Percentiles rank a stretch among this genome's conserved stretches.
phyloP scores from a whole-genome alignment of 2,113 vertebrate genomes.

The Corythoichthys haematopterus region DNA sequence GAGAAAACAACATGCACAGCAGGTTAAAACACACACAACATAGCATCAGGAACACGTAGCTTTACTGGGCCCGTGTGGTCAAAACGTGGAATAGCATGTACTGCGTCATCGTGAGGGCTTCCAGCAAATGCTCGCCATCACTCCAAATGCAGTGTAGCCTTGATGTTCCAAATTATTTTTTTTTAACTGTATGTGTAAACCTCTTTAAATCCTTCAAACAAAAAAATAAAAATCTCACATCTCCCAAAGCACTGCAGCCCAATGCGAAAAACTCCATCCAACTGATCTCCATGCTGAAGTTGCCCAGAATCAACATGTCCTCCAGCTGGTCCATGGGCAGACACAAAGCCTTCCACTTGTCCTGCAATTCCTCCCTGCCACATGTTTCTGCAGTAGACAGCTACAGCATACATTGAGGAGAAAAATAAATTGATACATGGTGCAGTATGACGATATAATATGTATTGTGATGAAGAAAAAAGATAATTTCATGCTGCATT shows the following conservation, averaged over 20 bases:
- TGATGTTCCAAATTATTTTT: too few relatives aligned
- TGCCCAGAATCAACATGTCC: conserved; percentile 70
- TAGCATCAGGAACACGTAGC: conserved; percentile 6
- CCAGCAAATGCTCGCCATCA: neutral
- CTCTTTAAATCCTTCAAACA: conserved; percentile 1
- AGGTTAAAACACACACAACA: neutral
- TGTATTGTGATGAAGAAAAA: neutral
- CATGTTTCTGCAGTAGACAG: conserved; percentile 59
- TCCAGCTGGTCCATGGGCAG: conserved; percentile 75
- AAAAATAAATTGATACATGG: neutral
- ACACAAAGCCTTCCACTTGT: conserved; percentile 78
- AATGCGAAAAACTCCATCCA: conserved; percentile 86
- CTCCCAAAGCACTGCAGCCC: conserved; percentile 78
- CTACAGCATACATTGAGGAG: conserved; percentile 32
- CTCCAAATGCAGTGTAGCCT: neutral
- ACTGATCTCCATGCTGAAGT: conserved; percentile 59
- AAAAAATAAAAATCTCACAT: conserved; percentile 65
- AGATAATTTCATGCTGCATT: too few relatives aligned
- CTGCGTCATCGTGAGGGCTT: neutral
- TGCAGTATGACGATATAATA: neutral
- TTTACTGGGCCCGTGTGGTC: conserved; percentile 58
- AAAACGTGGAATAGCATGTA: conserved; percentile 2
- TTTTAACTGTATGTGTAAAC: too few relatives aligned
- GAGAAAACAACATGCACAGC: neutral
- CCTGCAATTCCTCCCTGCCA: conserved; percentile 61